These are phyloP conservation scores for Tethya wilhelma DNA, from an alignment of 37 sponge, comb jelly and placozoan species.

Conservation along the genomic window DNA sequence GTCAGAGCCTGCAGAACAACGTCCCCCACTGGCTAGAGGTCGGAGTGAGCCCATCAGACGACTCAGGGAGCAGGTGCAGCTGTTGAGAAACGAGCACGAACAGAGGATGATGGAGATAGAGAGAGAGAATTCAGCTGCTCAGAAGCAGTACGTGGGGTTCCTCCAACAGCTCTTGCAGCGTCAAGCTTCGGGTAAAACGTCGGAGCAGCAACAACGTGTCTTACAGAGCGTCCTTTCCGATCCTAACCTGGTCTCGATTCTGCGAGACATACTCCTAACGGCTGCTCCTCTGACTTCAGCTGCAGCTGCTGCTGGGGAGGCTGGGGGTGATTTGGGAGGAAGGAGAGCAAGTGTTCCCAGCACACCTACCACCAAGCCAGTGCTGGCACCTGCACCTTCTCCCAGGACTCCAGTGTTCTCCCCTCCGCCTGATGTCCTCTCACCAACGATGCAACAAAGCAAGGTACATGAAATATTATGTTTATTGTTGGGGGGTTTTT, in stretches of 20 bases:
- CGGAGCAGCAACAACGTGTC: constrained; percentile 52
- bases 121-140: constrained; percentile 37
- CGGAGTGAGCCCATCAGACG: constrained; percentile 28
- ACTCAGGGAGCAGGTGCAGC: constrained; percentile 36
- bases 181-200: constrained; percentile 3
- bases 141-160: constrained; percentile 38
- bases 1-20: neutral
- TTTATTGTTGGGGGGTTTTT: neutral
- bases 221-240: constrained; percentile 50
- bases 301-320: constrained; percentile 6
- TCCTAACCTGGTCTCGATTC: constrained; percentile 42
- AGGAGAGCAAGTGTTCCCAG: neutral
- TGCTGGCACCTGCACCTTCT: constrained; percentile 1
- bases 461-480: neutral
- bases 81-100: constrained; percentile 26
- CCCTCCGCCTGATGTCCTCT: neutral
- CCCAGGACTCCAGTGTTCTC: neutral
- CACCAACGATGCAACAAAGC: too few species aligned
- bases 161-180: constrained; percentile 36
- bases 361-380: neutral
- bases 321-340: too few species aligned
- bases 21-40: constrained; percentile 36
- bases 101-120: constrained; percentile 56
- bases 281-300: neutral
- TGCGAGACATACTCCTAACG: constrained; percentile 24